Base-by-base conservation (phyloP, 2,797 vertebrate species). In the Iguana delicatissima region DNA sequence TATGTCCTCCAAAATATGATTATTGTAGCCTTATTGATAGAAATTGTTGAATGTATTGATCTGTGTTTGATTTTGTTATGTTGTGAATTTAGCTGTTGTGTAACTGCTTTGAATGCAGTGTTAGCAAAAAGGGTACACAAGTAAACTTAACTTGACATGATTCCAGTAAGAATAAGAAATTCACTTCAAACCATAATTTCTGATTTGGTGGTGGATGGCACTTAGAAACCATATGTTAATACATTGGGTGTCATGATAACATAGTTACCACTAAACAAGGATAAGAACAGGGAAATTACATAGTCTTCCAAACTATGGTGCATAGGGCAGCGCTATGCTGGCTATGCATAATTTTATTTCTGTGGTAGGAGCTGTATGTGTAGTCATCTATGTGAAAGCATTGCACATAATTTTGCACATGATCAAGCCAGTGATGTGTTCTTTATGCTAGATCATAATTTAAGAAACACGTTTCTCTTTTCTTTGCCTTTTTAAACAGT, bases 401-500 rank as follows among this genome's bases (percentile, higher is more conserved):
- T 50, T 80, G 16, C 26, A n/a, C 32, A 57, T 83, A 73, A 57
- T 35, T 69, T 35, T 57, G 16, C 6, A 80, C 69, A 73, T 62
- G 10, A 74, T 64, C 62, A 50, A 16, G 4, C 46, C 32, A 64
- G 32, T 64, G n/a, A 82, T 74, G 13, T 14, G 16, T 50, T 52
- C 20, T 29, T 7, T 42, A 59, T 18, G 6, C 10, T 77, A 57
- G 4, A 16, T 90, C 55, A 16, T 18, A 52, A 85, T 87, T 87
- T 95, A 91, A 92, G 24, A 80, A 35, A 59, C 24, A 88, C 57
- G 59, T 88, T 91, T 69, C 10, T 69, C 84, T 72, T 93, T 8
- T 82, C 26, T 93, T 91, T 91, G 92, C 74, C 95, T 90, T 64
- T 42, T 94, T 94, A 93, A 93, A 96, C 96, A 98, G 98, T 98